Evolutionary conservation across 2,888 invertebrate species (phyloP).

Genomic region (Archaeoteleia sp.): DNA sequence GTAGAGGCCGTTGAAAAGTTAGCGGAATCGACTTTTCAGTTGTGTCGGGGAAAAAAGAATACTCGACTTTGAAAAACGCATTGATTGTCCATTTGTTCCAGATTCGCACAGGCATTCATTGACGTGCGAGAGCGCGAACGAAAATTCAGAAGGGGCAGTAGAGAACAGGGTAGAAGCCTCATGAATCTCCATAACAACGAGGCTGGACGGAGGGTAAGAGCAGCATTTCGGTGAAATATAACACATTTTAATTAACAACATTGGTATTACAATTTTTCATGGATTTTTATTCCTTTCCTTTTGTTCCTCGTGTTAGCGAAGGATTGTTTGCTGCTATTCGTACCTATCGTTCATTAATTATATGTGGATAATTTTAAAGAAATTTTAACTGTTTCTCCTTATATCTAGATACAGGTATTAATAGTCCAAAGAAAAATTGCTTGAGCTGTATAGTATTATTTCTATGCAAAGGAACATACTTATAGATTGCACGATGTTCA

Average conservation of each 20-base stretch:
- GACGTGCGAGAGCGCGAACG: conserved; percentile 94
- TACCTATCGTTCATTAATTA: too few species aligned
- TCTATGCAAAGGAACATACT: too few species aligned
- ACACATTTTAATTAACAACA: conserved; percentile 39
- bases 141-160: conserved; percentile 87
- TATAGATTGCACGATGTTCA: too few species aligned
- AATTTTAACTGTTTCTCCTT: too few species aligned
- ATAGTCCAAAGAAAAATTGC: too few species aligned
- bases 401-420: too few species aligned
- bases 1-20: conserved; percentile 24
- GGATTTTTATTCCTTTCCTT: too few species aligned
- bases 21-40: conserved; percentile 25
- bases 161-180: conserved; percentile 88
- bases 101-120: conserved; percentile 95
- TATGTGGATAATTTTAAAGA: too few species aligned
- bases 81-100: conserved; percentile 71
- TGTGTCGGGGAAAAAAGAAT: conserved; percentile 7
- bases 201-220: conserved; percentile 93
- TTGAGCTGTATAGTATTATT: too few species aligned
- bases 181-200: conserved; percentile 99
- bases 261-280: too few species aligned
- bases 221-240: conserved; percentile 33
- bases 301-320: too few species aligned
- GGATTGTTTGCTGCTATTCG: too few species aligned
- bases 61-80: conserved; percentile 37